Evolutionary conservation across 2,113 vertebrate species (phyloP).

Genomic region (Probosciger aterrimus): DNA sequence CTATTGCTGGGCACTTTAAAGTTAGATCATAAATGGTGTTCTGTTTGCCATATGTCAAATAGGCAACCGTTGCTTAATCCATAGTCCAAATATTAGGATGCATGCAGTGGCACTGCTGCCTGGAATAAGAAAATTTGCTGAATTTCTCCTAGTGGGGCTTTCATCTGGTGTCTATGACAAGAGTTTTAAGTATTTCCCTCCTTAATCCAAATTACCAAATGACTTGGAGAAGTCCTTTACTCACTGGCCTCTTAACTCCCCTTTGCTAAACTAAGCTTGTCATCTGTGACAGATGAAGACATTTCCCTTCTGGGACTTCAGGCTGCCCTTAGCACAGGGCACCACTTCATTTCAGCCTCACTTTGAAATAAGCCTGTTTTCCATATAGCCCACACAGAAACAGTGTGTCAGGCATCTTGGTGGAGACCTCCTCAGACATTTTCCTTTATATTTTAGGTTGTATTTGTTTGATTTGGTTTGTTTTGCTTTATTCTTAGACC

Average conservation of each 20-base stretch:
- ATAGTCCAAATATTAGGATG: not conserved
- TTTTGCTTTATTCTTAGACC: not conserved
- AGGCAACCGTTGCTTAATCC: not conserved
- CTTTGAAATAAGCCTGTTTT: not conserved
- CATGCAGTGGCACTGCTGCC: not conserved
- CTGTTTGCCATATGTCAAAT: not conserved
- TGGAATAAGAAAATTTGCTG: not conserved
- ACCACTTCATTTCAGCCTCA: not conserved
- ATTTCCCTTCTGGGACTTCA: not conserved
- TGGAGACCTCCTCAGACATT: not conserved
- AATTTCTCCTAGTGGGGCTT: not conserved
- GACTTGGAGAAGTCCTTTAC: not conserved
- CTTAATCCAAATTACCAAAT: not conserved
- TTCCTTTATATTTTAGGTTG: not conserved
- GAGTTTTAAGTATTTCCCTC: not conserved
- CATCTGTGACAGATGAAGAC: not conserved
- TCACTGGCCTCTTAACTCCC: not conserved
- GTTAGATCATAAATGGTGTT: not conserved
- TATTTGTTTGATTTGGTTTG: not conserved
- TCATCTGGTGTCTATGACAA: not conserved
- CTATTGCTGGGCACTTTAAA: not conserved
- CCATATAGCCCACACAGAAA: not conserved
- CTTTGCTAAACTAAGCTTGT: not conserved
- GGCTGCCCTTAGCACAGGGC: not conserved
- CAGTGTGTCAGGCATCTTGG: not conserved